phyloP scores from a whole-genome alignment of 2,113 vertebrate species.

The Boleophthalmus pectinirostris region DNA sequence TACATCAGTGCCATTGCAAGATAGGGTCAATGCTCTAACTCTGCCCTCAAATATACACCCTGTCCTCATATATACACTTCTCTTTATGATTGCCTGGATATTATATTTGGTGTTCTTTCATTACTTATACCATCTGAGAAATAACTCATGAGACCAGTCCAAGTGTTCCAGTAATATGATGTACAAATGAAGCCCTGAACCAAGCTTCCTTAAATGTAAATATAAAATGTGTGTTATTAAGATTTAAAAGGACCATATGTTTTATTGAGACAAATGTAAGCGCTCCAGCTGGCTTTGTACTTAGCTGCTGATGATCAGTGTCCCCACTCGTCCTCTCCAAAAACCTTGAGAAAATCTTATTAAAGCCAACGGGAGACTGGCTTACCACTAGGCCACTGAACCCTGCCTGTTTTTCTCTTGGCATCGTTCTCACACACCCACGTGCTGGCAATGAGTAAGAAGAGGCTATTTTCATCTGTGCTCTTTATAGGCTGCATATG shows the following conservation, averaged over 20 bases:
- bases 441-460: conserved; percentile 9
- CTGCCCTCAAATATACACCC: no score
- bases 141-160: neutral
- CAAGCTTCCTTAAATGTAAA: neutral
- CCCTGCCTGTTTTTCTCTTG: conserved; percentile 27
- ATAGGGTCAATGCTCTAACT: no score
- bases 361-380: conserved; percentile 27
- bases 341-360: conserved; percentile 48
- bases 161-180: no score
- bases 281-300: conserved; percentile 18
- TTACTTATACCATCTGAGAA: neutral
- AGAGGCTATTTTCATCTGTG: neutral
- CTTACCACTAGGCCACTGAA: conserved; percentile 26
- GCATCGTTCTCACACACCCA: conserved; percentile 2
- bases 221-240: neutral
- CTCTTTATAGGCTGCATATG: neutral
- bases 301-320: conserved; percentile 28
- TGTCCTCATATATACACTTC: no score
- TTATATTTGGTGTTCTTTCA: neutral
- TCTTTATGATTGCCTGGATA: neutral
- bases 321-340: conserved; percentile 32
- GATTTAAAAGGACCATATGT: conserved; percentile 10
- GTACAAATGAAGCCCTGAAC: no score
- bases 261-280: conserved; percentile 7
- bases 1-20: no score